Conservation (phyloP, 37 sponge, comb jelly and placozoan species). For the Agelas oroides region DNA sequence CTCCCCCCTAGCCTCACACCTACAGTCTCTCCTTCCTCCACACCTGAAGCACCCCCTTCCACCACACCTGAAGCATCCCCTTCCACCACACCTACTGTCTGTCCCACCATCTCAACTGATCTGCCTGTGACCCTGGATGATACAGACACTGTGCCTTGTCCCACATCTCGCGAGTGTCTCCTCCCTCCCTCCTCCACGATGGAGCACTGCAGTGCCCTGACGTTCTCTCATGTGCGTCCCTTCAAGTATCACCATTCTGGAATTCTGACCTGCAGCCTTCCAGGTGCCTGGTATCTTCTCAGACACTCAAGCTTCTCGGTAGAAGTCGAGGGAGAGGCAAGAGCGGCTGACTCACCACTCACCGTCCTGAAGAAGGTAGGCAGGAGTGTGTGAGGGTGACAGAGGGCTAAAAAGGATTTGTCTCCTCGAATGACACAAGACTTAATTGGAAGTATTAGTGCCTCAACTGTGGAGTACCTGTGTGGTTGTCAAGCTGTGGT, state of each 20-base stretch:
- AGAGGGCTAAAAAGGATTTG: no score
- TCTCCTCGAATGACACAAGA: no score
- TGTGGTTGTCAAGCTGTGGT: no score
- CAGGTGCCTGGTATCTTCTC: constrained; percentile 71
- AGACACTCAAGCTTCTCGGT: constrained; percentile 38
- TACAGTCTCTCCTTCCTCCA: background rate
- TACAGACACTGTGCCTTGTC: background rate
- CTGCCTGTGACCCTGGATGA: background rate
- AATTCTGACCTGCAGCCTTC: constrained; percentile 50
- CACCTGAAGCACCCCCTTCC: background rate
- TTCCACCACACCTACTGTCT: background rate
- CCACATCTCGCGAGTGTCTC: background rate
- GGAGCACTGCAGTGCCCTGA: constrained; percentile 62
- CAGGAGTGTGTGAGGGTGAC: no score
- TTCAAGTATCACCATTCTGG: constrained; percentile 8
- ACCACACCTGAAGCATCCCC: background rate
- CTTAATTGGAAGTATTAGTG: no score
- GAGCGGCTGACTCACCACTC: constrained; percentile 1
- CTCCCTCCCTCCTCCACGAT: background rate
- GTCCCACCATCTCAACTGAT: background rate
- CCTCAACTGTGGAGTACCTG: no score
- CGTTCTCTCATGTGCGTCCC: constrained; percentile 60
- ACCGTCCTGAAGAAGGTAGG: constrained; percentile 53
- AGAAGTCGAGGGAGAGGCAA: constrained; percentile 29
- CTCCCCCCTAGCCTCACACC: no score